These are phyloP conservation scores for Limosa lapponica DNA, from an alignment of 2,797 vertebrate genomes.

Conservation along the genomic window DNA sequence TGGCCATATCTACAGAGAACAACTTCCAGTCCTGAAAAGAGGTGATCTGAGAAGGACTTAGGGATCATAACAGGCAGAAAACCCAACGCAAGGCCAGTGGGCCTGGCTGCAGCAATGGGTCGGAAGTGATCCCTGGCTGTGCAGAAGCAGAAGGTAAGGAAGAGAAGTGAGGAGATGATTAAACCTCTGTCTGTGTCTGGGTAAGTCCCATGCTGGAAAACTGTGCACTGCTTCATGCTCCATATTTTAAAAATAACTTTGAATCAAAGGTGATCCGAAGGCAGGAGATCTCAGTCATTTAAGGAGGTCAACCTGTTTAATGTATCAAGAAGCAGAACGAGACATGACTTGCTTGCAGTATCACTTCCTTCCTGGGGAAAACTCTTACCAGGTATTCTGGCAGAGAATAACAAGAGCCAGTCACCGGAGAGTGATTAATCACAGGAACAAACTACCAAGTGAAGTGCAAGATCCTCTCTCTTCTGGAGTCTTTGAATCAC, in stretches of 20 bases:
- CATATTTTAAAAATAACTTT: constrained; percentile 48
- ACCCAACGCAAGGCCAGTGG: background rate
- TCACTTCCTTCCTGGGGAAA: constrained; percentile 16
- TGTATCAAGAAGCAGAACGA: constrained; percentile 4
- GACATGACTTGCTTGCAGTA: constrained; percentile 43
- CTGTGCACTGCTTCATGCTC: background rate
- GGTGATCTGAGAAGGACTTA: background rate
- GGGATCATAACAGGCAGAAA: background rate
- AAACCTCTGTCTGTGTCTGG: background rate
- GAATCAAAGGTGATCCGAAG: constrained; percentile 29
- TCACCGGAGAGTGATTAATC: constrained; percentile 44
- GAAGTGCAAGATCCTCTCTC: constrained; percentile 21
- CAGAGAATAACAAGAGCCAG: constrained; percentile 25
- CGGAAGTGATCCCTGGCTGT: background rate
- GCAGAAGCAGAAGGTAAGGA: background rate
- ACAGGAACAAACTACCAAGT: constrained; percentile 14
- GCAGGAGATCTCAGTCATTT: constrained; percentile 34
- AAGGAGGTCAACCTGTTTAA: constrained; percentile 54
- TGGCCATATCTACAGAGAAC: background rate
- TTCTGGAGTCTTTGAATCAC: constrained; percentile 42
- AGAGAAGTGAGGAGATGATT: background rate
- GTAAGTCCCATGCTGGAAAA: background rate
- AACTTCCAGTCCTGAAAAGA: background rate
- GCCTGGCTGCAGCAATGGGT: background rate
- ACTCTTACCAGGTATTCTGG: constrained; percentile 17